Conservation (phyloP, 1,140 invertebrate species). For the Sminthurinus signatus region DNA sequence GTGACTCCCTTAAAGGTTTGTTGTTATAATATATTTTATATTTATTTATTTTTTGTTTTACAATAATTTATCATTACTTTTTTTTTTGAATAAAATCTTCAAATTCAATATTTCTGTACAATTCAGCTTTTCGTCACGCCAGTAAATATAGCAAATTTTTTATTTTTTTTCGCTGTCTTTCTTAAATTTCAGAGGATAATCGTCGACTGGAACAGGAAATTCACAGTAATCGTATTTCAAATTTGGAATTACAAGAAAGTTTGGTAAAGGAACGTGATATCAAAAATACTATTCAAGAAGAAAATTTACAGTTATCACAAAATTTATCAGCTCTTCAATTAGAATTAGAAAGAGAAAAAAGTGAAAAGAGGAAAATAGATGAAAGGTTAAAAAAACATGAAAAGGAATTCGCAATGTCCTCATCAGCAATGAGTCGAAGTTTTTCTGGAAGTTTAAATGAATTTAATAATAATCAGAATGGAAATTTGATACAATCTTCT, state of each 20-base stretch:
- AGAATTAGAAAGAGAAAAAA: conserved; percentile 31
- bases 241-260: conserved; percentile 7
- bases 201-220: conserved; percentile 30
- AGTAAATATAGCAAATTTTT: no score
- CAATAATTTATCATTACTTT: no score
- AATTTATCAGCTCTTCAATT: conserved; percentile 30
- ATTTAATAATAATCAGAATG: not conserved
- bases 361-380: conserved; percentile 26
- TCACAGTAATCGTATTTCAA: conserved; percentile 5
- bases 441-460: not conserved
- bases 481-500: not conserved
- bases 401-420: not conserved
- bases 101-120: no score
- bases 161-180: no score
- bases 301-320: conserved; percentile 35
- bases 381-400: conserved; percentile 22
- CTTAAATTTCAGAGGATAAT: conserved; percentile 28
- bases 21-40: no score
- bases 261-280: conserved; percentile 23
- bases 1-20: conserved; percentile 5
- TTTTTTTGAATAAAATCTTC: no score
- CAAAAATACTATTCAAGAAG: conserved; percentile 22
- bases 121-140: no score
- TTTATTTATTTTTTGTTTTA: no score
- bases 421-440: not conserved